phyloP scores from a whole-genome alignment of 2,888 invertebrate species.

The Dolichomitus sp. region DNA sequence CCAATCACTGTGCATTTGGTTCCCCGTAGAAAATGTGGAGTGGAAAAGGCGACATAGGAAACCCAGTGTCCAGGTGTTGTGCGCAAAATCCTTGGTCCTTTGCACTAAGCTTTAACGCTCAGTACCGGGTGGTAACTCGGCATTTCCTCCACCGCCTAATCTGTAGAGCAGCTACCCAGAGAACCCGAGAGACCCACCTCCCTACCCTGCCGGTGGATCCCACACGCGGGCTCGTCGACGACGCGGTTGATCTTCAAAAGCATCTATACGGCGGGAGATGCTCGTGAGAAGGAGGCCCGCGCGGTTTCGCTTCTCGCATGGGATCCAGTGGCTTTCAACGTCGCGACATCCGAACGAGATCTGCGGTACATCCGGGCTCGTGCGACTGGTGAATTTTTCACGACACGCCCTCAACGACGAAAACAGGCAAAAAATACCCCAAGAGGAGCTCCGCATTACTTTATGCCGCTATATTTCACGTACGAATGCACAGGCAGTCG shows the following conservation, averaged over 20 bases:
- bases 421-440: slow-evolving; percentile 8
- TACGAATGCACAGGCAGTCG: slow-evolving; percentile 2
- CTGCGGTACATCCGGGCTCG: slow-evolving; percentile 6
- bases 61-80: slow-evolving; percentile 21
- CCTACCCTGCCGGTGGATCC: slow-evolving; percentile 2
- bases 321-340: slow-evolving; percentile 50
- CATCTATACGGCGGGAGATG: slow-evolving; percentile 1
- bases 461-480: slow-evolving; percentile 12
- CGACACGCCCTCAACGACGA: slow-evolving; percentile 47
- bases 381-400: slow-evolving; percentile 15
- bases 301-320: slow-evolving; percentile 38
- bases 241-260: slow-evolving; percentile 47
- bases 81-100: slow-evolving; percentile 26
- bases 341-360: slow-evolving; percentile 33
- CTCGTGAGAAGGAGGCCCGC: slow-evolving; percentile 11
- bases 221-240: slow-evolving; percentile 18
- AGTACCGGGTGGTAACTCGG: slow-evolving; percentile 1
- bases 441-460: neutral
- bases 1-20: neutral
- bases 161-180: neutral
- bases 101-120: neutral
- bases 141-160: neutral
- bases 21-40: neutral
- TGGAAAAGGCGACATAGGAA: neutral
- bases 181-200: neutral